phyloP scores from a whole-genome alignment of 2,797 vertebrate species.

The Macroramphosus scolopax region DNA sequence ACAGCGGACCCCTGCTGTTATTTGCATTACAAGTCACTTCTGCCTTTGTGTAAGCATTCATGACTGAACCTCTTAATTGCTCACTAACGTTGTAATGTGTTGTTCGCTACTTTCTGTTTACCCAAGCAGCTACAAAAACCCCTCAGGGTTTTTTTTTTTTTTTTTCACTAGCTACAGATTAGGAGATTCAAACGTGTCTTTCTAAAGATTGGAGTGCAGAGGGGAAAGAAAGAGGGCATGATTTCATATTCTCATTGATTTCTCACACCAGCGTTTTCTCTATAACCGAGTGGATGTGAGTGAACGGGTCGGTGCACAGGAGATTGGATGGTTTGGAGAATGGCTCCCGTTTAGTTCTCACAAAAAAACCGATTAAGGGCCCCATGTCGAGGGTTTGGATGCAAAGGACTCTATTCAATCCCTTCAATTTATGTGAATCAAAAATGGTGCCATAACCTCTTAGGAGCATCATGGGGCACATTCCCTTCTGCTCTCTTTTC shows the following conservation, averaged over 20 bases:
- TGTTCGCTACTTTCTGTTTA: constrained; percentile 13
- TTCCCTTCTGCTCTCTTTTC: no score
- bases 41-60: constrained; percentile 14
- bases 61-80: constrained; percentile 1
- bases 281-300: no score
- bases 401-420: no score
- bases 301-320: no score
- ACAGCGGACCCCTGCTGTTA: constrained; percentile 12
- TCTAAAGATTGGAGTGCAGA: constrained; percentile 1
- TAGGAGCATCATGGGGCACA: no score
- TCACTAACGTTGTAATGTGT: constrained; percentile 12
- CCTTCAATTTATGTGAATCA: constrained; percentile 15
- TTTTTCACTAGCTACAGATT: constrained; percentile 4
- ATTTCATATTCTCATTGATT: no score
- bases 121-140: constrained; percentile 5
- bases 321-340: no score
- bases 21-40: constrained; percentile 13
- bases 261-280: no score
- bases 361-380: constrained; percentile 10
- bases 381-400: background rate
- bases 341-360: no score
- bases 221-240: background rate
- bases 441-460: no score
- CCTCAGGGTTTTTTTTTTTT: constrained; percentile 10
- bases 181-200: constrained; percentile 10